Base-by-base conservation (phyloP, 2,113 vertebrate species). In the Tychaedon coryphoeus region DNA sequence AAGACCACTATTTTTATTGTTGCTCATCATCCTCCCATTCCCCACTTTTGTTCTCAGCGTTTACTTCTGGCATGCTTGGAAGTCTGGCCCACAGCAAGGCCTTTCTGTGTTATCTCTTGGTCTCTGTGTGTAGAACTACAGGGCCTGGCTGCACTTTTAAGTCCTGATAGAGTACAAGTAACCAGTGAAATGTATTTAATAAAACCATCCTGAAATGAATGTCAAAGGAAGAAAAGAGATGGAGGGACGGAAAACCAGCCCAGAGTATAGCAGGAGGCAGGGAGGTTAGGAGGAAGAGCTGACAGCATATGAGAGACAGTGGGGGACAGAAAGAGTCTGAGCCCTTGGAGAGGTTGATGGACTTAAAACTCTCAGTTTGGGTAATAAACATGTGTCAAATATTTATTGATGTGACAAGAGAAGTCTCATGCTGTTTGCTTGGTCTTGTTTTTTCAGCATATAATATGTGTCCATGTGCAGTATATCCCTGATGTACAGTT, bases 61-160 rank as follows among this genome's bases (percentile, higher is more conserved):
- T 72, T 76, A n/a, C 17, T 42, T 65, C 14, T 31, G 43, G 5
- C 24, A 23, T 26, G 4, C 10, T 36, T 0, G 0, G 26, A 90
- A 53, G 9, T n/a, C 61, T 74, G n/a, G 40, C 14, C 22, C 11
- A 78, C 11, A 48, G 7, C 1, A 5, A 82, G 40, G 9, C 36
- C 40, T 43, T 65, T 57, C 58, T 51, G 1, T n/a, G 18, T 64
- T 40, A 19, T n/a, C 17, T 40, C 5, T 51, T 88, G 57, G 28
- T 58, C 20, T 34, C 19, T 73, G 34, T 29, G 9, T 48, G 28
- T 28, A 76, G 58, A 67, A 48, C n/a, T n/a, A n/a, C 33, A 5
- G 31, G 12, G 36, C n/a, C 8, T 73, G 31, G 29, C 24, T 50
- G n/a, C 1, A 4, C 8, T 43, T 71, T 70, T 34, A 38, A 50